Percentiles rank a stretch among this genome's conserved stretches.
These are phyloP conservation scores for Epirrhoe tristata DNA, from an alignment of 2,888 invertebrate genomes.

Conservation along the genomic window DNA sequence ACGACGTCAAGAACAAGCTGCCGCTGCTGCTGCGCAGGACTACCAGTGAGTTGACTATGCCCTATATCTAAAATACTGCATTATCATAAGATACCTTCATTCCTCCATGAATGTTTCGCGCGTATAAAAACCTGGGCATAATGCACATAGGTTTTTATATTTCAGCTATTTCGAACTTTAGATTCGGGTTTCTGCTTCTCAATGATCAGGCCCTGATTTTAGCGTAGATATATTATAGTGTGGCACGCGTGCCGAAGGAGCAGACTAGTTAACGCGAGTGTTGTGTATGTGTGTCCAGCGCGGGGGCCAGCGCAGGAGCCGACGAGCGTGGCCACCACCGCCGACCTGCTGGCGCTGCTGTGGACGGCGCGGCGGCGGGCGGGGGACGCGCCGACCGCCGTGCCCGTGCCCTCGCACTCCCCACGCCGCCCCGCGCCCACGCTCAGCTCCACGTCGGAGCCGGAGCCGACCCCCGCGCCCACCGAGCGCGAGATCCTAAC, in stretches of 20 bases:
- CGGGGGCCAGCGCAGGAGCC: constrained; percentile 18
- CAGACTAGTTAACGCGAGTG: constrained; percentile 58
- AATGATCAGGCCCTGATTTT: not conserved
- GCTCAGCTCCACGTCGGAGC: constrained; percentile 8
- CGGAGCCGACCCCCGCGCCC: constrained; percentile 5
- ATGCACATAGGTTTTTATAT: not conserved
- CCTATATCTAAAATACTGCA: not conserved
- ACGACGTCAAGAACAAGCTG: constrained; percentile 62
- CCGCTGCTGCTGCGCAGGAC: constrained; percentile 58
- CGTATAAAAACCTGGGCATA: too few species aligned
- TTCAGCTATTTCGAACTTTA: not conserved
- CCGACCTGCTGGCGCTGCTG: constrained; percentile 18
- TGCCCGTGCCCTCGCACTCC: constrained; percentile 13
- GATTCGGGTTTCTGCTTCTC: not conserved
- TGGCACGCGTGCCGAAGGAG: not conserved
- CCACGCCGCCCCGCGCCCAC: constrained; percentile 3
- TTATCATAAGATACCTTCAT: not conserved
- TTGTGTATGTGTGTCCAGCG: constrained; percentile 75
- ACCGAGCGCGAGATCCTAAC: constrained; percentile 5
- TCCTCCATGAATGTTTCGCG: not conserved
- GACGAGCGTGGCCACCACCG: not conserved
- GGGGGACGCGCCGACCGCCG: constrained; percentile 28
- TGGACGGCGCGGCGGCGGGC: constrained; percentile 30
- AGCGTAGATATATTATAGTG: not conserved
- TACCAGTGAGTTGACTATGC: constrained; percentile 57